Evolutionary conservation across 1,140 invertebrate species (phyloP).

Genomic region (Drosophila miranda): DNA sequence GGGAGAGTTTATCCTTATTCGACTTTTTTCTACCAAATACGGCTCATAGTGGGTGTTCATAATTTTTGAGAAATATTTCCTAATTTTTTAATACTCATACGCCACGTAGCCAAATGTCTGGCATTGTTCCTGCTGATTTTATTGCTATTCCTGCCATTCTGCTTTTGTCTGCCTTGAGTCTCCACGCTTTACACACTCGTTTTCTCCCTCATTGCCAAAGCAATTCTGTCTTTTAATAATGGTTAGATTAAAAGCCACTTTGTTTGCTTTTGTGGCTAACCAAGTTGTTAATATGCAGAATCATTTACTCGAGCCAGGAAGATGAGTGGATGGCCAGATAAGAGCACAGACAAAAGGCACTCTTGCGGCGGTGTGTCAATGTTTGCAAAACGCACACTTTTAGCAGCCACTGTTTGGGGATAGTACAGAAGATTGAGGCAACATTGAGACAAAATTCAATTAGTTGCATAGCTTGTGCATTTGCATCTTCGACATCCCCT

Average conservation of each 20-base stretch:
- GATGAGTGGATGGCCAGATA: neutral
- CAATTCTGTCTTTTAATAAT: conserved; percentile 45
- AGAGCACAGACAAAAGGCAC: conserved; percentile 33
- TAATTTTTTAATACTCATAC: conserved; percentile 26
- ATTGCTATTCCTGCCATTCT: conserved; percentile 5
- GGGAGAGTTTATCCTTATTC: too few relatives aligned
- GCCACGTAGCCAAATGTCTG: conserved; percentile 19
- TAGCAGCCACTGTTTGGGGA: conserved; percentile 16
- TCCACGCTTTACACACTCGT: neutral
- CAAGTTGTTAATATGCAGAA: conserved; percentile 60
- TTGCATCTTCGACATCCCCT: too few relatives aligned
- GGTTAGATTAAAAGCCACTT: conserved; percentile 60
- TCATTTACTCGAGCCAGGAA: conserved; percentile 45
- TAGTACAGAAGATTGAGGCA: neutral
- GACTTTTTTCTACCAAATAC: too few relatives aligned
- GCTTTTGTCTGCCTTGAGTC: neutral
- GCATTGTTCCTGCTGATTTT: neutral
- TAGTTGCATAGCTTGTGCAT: conserved; percentile 45
- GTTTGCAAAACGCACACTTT: conserved; percentile 43
- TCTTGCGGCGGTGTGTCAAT: conserved; percentile 30
- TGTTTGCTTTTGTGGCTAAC: conserved; percentile 58
- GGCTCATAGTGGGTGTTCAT: too few relatives aligned
- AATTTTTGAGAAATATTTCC: too few relatives aligned
- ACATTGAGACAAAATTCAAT: conserved; percentile 49
- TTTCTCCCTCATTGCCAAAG: conserved; percentile 4